Evolutionary conservation across 1,140 invertebrate species (phyloP).

Genomic region (Protaetia brevitarsis): DNA sequence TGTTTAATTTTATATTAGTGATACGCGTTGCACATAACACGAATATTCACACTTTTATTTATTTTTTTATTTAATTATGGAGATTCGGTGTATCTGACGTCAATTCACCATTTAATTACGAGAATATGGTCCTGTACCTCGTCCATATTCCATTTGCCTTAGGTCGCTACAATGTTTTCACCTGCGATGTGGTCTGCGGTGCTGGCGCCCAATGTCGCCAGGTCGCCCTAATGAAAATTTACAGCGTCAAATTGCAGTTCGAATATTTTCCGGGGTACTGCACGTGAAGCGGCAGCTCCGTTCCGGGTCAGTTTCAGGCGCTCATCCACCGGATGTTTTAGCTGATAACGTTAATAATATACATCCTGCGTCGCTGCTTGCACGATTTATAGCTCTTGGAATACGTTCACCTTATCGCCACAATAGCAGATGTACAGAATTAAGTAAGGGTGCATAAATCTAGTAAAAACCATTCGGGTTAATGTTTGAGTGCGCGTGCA

Average conservation of each 20-base stretch:
- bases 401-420: background rate
- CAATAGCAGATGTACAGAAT: background rate
- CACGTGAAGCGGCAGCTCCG: background rate
- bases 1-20: slow-evolving; percentile 3
- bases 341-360: slow-evolving; percentile 12
- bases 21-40: too few species aligned
- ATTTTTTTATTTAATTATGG: slow-evolving; percentile 9
- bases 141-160: background rate
- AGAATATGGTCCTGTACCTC: too few species aligned
- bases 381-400: background rate
- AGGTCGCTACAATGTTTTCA: slow-evolving; percentile 5
- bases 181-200: background rate
- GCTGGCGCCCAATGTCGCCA: background rate
- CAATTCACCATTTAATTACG: slow-evolving; percentile 3
- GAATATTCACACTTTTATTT: too few species aligned
- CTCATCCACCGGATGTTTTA: slow-evolving; percentile 2
- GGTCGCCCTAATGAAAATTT: slow-evolving; percentile 5
- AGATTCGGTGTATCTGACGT: slow-evolving; percentile 1
- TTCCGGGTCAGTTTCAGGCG: slow-evolving; percentile 2
- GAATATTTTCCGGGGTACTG: slow-evolving; percentile 6
- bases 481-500: too few species aligned
- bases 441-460: background rate
- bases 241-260: slow-evolving; percentile 13
- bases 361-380: background rate
- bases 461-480: too few species aligned